Evolutionary conservation across 2,888 invertebrate genomes (phyloP).

Genomic region (Volucella zonaria): DNA sequence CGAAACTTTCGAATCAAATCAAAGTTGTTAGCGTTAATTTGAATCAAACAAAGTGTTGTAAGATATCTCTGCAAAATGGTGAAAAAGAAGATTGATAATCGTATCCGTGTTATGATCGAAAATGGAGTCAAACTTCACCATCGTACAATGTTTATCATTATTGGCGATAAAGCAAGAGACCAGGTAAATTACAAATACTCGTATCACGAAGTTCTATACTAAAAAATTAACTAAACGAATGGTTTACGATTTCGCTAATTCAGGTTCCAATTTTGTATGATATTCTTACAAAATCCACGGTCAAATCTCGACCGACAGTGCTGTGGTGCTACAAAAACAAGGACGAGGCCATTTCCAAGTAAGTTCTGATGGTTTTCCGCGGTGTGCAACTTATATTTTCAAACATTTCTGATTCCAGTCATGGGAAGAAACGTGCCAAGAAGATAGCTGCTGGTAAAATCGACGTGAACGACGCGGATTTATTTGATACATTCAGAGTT

Average conservation of each 20-base stretch:
- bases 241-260: constrained; percentile 62
- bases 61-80: constrained; percentile 86
- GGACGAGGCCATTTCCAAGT: constrained; percentile 94
- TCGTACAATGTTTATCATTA: constrained; percentile 95
- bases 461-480: constrained; percentile 95
- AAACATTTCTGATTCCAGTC: constrained; percentile 83
- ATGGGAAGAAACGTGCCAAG: constrained; percentile 96
- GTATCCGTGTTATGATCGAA: constrained; percentile 97
- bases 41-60: not conserved
- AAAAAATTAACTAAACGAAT: not conserved
- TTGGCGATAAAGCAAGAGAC: constrained; percentile 97
- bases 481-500: constrained; percentile 97
- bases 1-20: constrained; percentile 15
- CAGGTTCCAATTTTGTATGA: constrained; percentile 98
- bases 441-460: constrained; percentile 94
- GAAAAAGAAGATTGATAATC: constrained; percentile 97
- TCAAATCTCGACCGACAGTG: constrained; percentile 96
- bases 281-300: constrained; percentile 96
- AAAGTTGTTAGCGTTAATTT: not conserved
- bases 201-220: too few relatives aligned
- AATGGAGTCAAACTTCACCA: constrained; percentile 96
- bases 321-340: constrained; percentile 99
- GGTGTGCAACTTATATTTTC: constrained; percentile 67
- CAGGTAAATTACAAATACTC: constrained; percentile 87
- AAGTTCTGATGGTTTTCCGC: constrained; percentile 72